These are phyloP conservation scores for Rhodinocichla rosea DNA, from an alignment of 2,113 vertebrate species.

Conservation along the genomic window DNA sequence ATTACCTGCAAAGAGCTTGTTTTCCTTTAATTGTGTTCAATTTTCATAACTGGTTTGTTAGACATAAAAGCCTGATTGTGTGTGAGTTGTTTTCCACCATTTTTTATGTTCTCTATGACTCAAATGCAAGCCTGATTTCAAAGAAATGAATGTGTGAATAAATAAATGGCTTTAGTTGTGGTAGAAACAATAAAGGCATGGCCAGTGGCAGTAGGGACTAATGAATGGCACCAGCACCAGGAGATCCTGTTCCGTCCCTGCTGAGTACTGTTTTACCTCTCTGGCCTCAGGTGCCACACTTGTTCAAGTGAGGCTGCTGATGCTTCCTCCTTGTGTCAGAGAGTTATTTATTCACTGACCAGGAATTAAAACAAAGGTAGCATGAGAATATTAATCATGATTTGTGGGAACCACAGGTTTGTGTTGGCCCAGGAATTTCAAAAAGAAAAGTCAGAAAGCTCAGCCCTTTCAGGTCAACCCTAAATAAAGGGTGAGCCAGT, in stretches of 20 bases:
- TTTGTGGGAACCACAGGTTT: not conserved
- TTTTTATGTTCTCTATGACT: not conserved
- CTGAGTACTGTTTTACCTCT: not conserved
- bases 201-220: not conserved
- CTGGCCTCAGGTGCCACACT: not conserved
- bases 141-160: not conserved
- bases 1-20: not conserved
- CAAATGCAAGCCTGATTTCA: not conserved
- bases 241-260: not conserved
- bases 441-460: not conserved
- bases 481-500: not conserved
- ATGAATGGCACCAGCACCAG: not conserved
- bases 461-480: not conserved
- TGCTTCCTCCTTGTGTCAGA: not conserved
- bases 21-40: not conserved
- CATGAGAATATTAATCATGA: not conserved
- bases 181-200: not conserved
- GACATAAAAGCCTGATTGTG: not conserved
- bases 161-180: not conserved
- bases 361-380: not conserved
- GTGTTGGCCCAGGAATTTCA: not conserved
- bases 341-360: constrained; percentile 4
- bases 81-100: not conserved
- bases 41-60: not conserved
- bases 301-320: not conserved